Conservation (phyloP, 2,888 invertebrate genomes). For the Volucella zonaria region DNA sequence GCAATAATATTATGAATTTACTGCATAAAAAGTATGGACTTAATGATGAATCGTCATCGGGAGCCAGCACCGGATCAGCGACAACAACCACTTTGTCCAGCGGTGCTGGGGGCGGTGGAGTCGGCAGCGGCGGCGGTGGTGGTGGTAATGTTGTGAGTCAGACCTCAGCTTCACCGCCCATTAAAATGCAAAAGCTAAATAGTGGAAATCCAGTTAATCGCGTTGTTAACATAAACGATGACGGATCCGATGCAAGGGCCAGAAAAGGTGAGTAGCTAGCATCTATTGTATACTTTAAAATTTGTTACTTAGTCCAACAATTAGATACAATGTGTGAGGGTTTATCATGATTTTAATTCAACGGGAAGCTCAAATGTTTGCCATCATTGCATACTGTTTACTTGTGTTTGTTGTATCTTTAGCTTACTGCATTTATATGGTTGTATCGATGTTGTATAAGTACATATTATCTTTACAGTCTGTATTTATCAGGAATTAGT, state of each 20-base stretch:
- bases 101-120: conserved; percentile 22
- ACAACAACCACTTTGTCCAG: conserved; percentile 45
- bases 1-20: conserved; percentile 80
- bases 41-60: conserved; percentile 79
- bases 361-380: too few species aligned
- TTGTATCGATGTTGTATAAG: too few species aligned
- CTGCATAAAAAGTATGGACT: conserved; percentile 82
- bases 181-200: conserved; percentile 81
- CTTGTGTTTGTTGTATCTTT: too few species aligned
- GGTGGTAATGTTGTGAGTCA: conserved; percentile 43
- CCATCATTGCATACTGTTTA: too few species aligned
- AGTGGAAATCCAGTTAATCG: conserved; percentile 77
- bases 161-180: conserved; percentile 78
- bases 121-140: conserved; percentile 11
- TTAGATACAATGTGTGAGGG: too few species aligned
- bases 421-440: too few species aligned
- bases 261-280: conserved; percentile 60
- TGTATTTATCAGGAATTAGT: too few species aligned
- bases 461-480: too few species aligned
- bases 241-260: conserved; percentile 75
- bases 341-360: too few species aligned
- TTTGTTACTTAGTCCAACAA: too few species aligned
- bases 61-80: conserved; percentile 63
- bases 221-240: conserved; percentile 75
- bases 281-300: not conserved